Base-by-base conservation (phyloP, 2,888 invertebrate genomes). In the Idaea biselata region DNA sequence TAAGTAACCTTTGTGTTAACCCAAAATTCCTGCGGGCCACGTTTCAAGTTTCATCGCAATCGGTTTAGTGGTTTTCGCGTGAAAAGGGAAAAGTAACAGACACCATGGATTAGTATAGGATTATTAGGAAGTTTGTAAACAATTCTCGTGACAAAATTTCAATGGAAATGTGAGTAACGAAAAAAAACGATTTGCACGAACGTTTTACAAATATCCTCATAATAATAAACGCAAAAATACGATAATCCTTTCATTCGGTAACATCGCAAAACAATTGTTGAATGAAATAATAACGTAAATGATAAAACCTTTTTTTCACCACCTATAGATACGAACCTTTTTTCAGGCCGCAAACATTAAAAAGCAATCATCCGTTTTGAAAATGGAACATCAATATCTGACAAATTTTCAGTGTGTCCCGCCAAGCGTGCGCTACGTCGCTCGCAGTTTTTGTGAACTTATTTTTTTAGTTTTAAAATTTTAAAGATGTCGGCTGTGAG, bases 351-450 rank as follows among this genome's bases (percentile, higher is more conserved):
- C 44, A 11, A 32, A 44, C 44, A 68, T 64, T 63, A 67, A 68
- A 73, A 71, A 68, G 33, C 61, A 70, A 65, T 66, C 62, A 66
- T 55, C 25, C 32, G 62, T 55, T 79, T 80, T 70, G 65, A 81
- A 82, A 75, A 68, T 68, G 63, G 79, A 80, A 78, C 69, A 73
- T 76, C 75, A 74, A 62, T 65, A 65, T 58, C 63, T 76, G 79
- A 79, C 80, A 84, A 81, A 82, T 78, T 83, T 82, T 78, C 68
- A 74, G 80, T 79, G 73, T 68, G 65, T 60, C 66, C 58, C 65
- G 68, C 64, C 63, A 62, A 65, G 56, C 65, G 70, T 62, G 64
- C 60, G 68, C 65, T 70, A 68, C 66, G 72, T 65, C 68, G 67
- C 70, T 65, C 68, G 67, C 71, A 69, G 72, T 77, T 78, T 76